Evolutionary conservation across 2,888 invertebrate genomes (phyloP).

Genomic region (Lasioglossum zephyrum): DNA sequence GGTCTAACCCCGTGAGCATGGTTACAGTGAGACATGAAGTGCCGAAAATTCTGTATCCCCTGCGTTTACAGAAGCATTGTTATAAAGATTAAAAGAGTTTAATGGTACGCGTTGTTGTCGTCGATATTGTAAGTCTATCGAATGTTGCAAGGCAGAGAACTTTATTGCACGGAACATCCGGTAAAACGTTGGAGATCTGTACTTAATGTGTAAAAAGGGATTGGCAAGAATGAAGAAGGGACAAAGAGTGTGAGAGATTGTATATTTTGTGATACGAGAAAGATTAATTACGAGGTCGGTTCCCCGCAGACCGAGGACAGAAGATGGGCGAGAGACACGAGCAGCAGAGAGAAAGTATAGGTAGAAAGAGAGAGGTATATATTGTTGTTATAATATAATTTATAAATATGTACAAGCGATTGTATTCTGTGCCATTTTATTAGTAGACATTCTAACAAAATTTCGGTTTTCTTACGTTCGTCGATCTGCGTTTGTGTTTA

Average conservation of each 20-base stretch:
- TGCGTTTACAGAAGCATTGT: slow-evolving; percentile 46
- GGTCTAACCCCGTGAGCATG: not conserved
- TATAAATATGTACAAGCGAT: slow-evolving; percentile 71
- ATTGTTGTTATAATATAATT: slow-evolving; percentile 73
- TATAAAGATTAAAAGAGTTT: slow-evolving; percentile 50
- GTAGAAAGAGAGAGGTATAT: slow-evolving; percentile 57
- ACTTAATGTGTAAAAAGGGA: slow-evolving; percentile 69
- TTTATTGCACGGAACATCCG: slow-evolving; percentile 45
- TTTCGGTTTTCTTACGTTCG: slow-evolving; percentile 60
- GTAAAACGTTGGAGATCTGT: slow-evolving; percentile 57
- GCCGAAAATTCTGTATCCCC: slow-evolving; percentile 55
- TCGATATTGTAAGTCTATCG: slow-evolving; percentile 43
- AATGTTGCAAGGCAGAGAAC: slow-evolving; percentile 49
- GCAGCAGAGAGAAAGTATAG: slow-evolving; percentile 37
- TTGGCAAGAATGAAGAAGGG: slow-evolving; percentile 55
- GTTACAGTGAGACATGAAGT: slow-evolving; percentile 45
- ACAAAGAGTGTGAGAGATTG: slow-evolving; percentile 68
- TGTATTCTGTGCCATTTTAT: slow-evolving; percentile 76
- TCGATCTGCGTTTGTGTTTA: slow-evolving; percentile 56
- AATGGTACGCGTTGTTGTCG: slow-evolving; percentile 37
- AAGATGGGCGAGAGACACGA: slow-evolving; percentile 26
- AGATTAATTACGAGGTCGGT: slow-evolving; percentile 33
- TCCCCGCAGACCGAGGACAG: slow-evolving; percentile 14
- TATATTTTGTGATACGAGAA: slow-evolving; percentile 82
- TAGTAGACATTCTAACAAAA: slow-evolving; percentile 65